Base-by-base conservation (phyloP, 2,113 vertebrate species). In the Lates calcarifer region DNA sequence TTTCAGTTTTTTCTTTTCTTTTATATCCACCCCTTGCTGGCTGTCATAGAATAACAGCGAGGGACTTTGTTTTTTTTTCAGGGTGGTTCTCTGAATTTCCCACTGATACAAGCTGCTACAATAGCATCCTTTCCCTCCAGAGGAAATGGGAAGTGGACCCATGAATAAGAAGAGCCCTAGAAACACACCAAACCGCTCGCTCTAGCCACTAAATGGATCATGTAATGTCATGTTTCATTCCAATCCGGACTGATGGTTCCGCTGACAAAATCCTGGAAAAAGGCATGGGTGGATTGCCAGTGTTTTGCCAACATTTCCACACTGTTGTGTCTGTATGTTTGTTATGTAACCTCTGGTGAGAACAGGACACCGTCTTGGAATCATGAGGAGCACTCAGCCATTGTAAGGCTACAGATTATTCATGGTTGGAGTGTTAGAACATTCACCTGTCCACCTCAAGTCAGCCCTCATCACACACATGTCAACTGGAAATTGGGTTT, bases 41-140 rank as follows among this genome's bases (percentile, higher is more conserved):
- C 53, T 70, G 64, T 76, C 37, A 74, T 60, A 84, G 51, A 85
- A 87, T 49, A 82, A 79, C 62, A 78, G 35, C 22, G 15, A 29
- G 26, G n/a, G 45, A 64, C 43, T 84, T 83, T 86, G 51, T 85
- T 71, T 66, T 80, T 81, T 84, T 74, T 64, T 85, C 63, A 69
- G 83, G 90, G 88, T 82, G 83, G 87, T 87, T 76, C 81, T 79
- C 60, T 57, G 45, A 87, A 70, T 86, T 83, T 87, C 70, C 83
- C 64, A 64, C 62, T 84, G 74, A 89, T 85, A 81, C 13, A 22
- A 56, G 73, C 64, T 74, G 73, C 64, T 74, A 91, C 82, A 89
- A 83, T 64, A 83, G 74, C 71, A 83, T 87, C 84, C 61, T 80
- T 66, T 84, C 79, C 71, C 69, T 63, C n/a, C 24, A 17, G 65